Evolutionary conservation across 2,797 vertebrate species (phyloP), one percentile per base, ranked within the genome.

Genomic region (Menidia menidia): DNA sequence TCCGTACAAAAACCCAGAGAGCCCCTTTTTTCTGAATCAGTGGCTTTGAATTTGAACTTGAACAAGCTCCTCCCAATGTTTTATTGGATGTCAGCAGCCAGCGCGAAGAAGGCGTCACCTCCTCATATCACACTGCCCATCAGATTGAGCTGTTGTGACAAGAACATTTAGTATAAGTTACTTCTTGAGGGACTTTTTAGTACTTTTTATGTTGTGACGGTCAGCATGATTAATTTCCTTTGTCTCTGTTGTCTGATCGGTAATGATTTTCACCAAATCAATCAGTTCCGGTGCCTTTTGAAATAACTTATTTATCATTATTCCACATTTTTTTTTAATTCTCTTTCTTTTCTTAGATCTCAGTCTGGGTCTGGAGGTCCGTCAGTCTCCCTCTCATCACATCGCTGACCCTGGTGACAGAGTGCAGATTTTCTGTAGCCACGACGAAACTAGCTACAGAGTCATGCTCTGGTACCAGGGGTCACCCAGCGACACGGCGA

Each of bases 321-420:
- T 16, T 25, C 5, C 15, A 18, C 15, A 2, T 3, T 0, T 31
- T 45, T 39, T 25, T 5, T n/a, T 3, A 11, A 39, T 39, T 39
- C 5, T 39, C 35, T 3, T 13, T 53, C 39, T 31, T 7, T 39
- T 0, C 32, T 19, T 42, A 80, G 83, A 68, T 52, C 5, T 15
- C 4, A 63, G 69, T 83, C n/a, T 86, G 2, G 18, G 71, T 68
- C 4, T 76, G 3, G 14, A 76, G 15, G 77, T 84, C 10, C 0
- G 1, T 45, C 77, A 81, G 64, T 43, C 32, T 43, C 50, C 32
- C 18, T 47, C 73, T 0, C 51, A 66, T 13, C 0, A 77, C 16
- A 39, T 78, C 42, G 58, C 6, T 33, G 2, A 50, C 4, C 6
- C 35, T 7, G 60, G 41, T 0, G 42, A 44, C 25, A 25, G 2